phyloP scores from a whole-genome alignment of 2,113 vertebrate species.

The Sminthopsis crassicaudata region DNA sequence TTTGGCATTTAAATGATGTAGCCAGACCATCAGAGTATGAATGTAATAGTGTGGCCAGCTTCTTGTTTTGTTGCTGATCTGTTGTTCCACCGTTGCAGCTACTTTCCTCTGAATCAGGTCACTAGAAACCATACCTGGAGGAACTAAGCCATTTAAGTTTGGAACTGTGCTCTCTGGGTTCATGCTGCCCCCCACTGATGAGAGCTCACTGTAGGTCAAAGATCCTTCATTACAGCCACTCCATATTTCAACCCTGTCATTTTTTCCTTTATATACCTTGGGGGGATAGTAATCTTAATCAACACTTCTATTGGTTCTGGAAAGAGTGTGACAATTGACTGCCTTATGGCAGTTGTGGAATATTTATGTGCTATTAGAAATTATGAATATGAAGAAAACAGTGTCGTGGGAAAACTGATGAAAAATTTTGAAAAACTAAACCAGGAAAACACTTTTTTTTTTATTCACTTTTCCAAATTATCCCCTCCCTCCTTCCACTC shows the following conservation, averaged over 20 bases:
- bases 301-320: neutral
- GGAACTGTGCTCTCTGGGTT: neutral
- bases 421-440: neutral
- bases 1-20: no score
- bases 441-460: neutral
- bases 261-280: neutral
- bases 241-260: neutral
- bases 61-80: neutral
- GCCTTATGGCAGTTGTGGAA: neutral
- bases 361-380: neutral
- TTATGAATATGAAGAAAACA: neutral
- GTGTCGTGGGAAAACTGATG: neutral
- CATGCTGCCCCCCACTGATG: neutral
- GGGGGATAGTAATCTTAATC: neutral
- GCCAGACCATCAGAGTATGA: no score
- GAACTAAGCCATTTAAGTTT: neutral
- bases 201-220: neutral
- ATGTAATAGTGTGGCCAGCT: neutral
- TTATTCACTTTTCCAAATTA: no score
- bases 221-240: neutral
- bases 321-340: neutral
- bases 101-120: neutral
- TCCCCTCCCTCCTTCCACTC: no score
- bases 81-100: neutral
- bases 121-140: neutral